These are phyloP conservation scores for Varecia variegata DNA, from an alignment of 2,797 vertebrate species.

Conservation along the genomic window DNA sequence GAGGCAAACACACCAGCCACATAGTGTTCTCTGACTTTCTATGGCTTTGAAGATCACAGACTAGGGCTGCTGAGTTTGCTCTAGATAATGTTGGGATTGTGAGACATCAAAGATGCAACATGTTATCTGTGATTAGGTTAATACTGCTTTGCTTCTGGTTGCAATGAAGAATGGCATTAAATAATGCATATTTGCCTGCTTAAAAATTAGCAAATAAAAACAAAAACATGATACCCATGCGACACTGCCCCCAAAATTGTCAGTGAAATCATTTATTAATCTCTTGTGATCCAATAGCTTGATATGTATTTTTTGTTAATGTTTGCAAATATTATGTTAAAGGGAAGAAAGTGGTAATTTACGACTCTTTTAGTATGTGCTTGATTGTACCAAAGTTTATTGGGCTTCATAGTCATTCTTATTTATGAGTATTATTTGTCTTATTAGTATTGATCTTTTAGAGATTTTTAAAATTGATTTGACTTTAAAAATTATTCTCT, in stretches of 20 bases:
- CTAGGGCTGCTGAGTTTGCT: not conserved
- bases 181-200: not conserved
- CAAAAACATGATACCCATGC: not conserved
- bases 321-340: not conserved
- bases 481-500: not conserved
- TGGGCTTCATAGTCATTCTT: not conserved
- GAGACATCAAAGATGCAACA: not conserved
- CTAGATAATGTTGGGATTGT: not conserved
- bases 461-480: not conserved
- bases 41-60: not conserved
- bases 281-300: not conserved
- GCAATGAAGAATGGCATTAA: not conserved
- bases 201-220: not conserved
- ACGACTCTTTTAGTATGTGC: not conserved
- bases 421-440: not conserved
- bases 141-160: not conserved
- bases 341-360: not conserved
- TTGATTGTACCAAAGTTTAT: not conserved
- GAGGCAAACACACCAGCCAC: not conserved
- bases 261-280: not conserved
- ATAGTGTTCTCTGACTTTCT: rapidly evolving
- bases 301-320: not conserved
- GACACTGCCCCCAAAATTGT: not conserved
- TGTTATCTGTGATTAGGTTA: not conserved
- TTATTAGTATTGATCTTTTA: not conserved